Evolutionary conservation across 2,113 vertebrate species (phyloP).

Genomic region (human): DNA sequence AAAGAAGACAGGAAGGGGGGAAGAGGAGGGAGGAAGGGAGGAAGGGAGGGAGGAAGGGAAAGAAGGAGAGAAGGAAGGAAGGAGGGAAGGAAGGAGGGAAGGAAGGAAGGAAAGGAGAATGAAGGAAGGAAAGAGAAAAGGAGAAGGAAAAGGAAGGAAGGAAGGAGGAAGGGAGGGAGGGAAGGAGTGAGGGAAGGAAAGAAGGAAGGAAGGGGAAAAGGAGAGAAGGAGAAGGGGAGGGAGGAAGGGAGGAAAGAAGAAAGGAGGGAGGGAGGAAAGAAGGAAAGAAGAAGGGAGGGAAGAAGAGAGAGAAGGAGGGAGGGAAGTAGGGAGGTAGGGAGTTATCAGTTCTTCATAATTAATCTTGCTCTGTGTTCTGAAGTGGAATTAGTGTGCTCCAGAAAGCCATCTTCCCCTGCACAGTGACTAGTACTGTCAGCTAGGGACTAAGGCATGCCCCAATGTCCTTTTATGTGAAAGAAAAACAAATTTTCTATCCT

Average conservation of each 20-base stretch:
- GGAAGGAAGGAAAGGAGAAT: too few species aligned
- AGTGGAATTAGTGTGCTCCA: too few species aligned
- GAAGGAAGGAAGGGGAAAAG: too few species aligned
- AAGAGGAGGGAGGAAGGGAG: too few species aligned
- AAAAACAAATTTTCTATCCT: not conserved
- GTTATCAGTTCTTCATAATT: not conserved
- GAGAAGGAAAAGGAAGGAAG: accelerated
- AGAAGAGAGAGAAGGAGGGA: accelerated
- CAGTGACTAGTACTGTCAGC: not conserved
- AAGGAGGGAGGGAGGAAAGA: too few species aligned
- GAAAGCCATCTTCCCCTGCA: not conserved
- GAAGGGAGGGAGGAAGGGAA: accelerated
- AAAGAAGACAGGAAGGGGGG: not conserved
- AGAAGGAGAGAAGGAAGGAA: not conserved
- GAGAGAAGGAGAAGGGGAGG: too few species aligned
- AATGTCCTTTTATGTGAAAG: not conserved
- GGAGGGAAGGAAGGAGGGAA: not conserved
- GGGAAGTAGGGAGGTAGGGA: not conserved
- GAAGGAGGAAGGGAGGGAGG: not conserved
- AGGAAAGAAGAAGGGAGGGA: accelerated
- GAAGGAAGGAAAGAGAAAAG: accelerated
- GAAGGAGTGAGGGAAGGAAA: accelerated
- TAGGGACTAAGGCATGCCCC: not conserved
- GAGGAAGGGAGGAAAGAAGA: accelerated
- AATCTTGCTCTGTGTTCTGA: not conserved